Evolutionary conservation across 2,888 invertebrate genomes (phyloP).

Genomic region (Hedya salicella): DNA sequence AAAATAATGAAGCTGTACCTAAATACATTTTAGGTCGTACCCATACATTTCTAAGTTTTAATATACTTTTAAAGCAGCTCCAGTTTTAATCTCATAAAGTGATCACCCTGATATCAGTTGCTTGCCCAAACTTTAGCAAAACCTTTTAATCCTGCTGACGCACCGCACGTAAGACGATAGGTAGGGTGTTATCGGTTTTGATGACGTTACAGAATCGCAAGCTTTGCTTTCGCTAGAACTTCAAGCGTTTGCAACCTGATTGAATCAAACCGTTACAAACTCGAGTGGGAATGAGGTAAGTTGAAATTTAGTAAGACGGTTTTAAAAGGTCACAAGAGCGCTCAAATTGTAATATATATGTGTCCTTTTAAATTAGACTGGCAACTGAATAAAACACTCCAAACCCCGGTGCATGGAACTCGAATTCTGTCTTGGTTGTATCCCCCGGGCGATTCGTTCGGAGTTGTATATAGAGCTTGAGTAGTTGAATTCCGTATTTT

Average conservation of each 20-base stretch:
- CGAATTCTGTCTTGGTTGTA: slow-evolving; percentile 20
- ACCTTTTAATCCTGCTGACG: neutral
- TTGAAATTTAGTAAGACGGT: slow-evolving; percentile 15
- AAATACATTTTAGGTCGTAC: too few species aligned
- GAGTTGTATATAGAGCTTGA: slow-evolving; percentile 20
- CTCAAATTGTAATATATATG: neutral
- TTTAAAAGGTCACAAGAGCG: slow-evolving; percentile 12
- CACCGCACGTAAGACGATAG: too few species aligned
- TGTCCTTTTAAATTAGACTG: slow-evolving; percentile 1
- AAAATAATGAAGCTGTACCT: too few species aligned
- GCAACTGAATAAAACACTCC: slow-evolving; percentile 25
- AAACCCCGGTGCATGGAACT: slow-evolving; percentile 8
- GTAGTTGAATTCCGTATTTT: too few species aligned
- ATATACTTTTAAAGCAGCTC: too few species aligned
- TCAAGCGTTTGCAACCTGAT: slow-evolving; percentile 29
- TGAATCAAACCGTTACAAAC: slow-evolving; percentile 40
- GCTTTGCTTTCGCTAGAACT: slow-evolving; percentile 6
- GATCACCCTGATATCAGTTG: too few species aligned
- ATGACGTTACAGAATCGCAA: slow-evolving; percentile 15
- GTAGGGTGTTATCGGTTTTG: neutral
- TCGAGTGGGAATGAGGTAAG: slow-evolving; percentile 29
- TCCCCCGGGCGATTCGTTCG: slow-evolving; percentile 27
- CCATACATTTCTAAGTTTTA: too few species aligned
- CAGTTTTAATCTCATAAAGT: too few species aligned
- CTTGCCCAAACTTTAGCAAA: neutral